Evolutionary conservation across 2,797 vertebrate species (phyloP), one percentile per base, ranked within the genome.

Genomic region (Coracias cyanogaster): DNA sequence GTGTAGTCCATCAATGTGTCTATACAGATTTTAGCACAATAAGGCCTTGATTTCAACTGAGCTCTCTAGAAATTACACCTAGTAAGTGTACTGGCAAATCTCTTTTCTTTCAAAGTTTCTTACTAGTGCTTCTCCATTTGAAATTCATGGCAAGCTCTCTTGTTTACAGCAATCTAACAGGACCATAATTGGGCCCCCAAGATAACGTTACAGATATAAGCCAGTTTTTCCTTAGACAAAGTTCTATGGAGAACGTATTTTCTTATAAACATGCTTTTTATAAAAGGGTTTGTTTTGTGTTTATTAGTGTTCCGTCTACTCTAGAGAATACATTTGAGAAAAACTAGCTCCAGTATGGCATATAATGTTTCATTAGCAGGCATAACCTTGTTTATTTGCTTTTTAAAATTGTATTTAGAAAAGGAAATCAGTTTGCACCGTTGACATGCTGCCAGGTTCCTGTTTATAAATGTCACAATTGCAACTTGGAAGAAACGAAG

Each of bases 401-500:
- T 98, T 98, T 98, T 96, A 95, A 98, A 98, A 98, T 98, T 98
- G 96, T 98, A 98, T 98, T 98, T 98, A 97, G 97, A 94, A 97
- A 97, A 98, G 98, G 97, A 98, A 98, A 98, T 98, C 98, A 97
- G 97, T 98, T 98, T 98, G 97, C 97, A 97, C 97, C 97, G 93
- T 95, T 98, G 98, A 98, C 98, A 97, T 93, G 85, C 96, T 98
- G 98, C 98, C 98, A 98, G 97, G 96, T 97, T 98, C 97, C 98
- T 98, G 98, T 98, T 98, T 98, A 97, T 98, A 97, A 98, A 98
- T 96, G 96, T 94, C 94, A 97, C 96, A 98, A 97, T 93, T 97
- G 97, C 97, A 96, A 96, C 94, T 95, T 92, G 96, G 96, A 97
- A 95, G 94, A 92, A 95, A 94, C 2, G 15, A 96, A 96, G 94